These are phyloP conservation scores for Phyllostomus hastatus DNA, from an alignment of 2,113 vertebrate genomes.

Conservation along the genomic window DNA sequence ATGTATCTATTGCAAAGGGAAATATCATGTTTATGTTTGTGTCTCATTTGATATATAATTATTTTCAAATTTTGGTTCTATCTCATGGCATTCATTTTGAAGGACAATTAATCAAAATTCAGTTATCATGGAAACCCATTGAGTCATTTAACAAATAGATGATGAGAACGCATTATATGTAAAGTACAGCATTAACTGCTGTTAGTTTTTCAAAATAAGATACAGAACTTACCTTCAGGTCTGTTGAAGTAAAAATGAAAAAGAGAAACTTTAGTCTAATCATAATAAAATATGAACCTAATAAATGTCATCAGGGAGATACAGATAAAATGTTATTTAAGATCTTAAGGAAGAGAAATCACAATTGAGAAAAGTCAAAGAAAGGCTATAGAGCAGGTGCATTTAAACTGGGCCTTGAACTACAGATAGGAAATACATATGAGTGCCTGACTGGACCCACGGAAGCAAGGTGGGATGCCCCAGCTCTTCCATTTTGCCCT, in stretches of 20 bases:
- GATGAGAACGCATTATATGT: neutral
- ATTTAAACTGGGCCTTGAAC: neutral
- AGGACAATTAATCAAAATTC: neutral
- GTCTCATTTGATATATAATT: neutral
- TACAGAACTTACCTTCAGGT: neutral
- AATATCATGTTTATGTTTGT: neutral
- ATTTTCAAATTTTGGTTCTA: neutral
- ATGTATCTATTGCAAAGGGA: neutral
- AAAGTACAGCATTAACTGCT: neutral
- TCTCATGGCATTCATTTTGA: neutral
- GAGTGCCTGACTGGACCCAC: neutral
- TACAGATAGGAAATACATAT: neutral
- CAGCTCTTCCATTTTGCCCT: neutral
- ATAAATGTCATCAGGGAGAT: neutral
- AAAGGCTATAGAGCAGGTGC: neutral
- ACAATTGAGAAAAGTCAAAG: neutral
- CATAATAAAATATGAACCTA: neutral
- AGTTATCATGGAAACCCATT: neutral
- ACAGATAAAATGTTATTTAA: neutral
- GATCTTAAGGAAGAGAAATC: neutral
- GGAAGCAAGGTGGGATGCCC: neutral
- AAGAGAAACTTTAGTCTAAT: neutral
- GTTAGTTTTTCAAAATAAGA: neutral
- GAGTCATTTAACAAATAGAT: neutral
- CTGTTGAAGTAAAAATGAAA: neutral